A percentile compares a stretch with the other conserved stretches of the same genome.
phyloP scores from a whole-genome alignment of 1,140 invertebrate species.

The Nymphalis io region DNA sequence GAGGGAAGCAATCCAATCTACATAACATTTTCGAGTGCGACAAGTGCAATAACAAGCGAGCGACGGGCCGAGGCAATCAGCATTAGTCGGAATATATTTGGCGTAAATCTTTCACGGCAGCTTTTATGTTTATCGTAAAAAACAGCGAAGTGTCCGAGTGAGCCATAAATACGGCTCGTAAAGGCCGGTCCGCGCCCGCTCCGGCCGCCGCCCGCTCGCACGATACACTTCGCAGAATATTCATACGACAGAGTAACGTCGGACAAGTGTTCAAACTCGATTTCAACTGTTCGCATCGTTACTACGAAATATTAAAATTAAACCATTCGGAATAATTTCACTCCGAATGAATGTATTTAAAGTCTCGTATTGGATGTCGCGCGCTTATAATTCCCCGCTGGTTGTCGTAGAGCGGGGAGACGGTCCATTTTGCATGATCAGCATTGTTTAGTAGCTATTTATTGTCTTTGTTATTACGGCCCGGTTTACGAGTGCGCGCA shows the following conservation, averaged over 20 bases:
- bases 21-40: slow-evolving; percentile 30
- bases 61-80: slow-evolving; percentile 59
- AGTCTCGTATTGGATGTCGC: neutral
- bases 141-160: slow-evolving; percentile 68
- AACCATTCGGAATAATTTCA: neutral
- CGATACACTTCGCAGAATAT: slow-evolving; percentile 9
- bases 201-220: slow-evolving; percentile 25
- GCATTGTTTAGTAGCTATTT: slow-evolving; percentile 51
- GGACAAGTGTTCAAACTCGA: too few relatives aligned
- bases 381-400: neutral
- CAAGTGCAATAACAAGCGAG: slow-evolving; percentile 53
- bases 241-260: too few relatives aligned
- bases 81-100: slow-evolving; percentile 77
- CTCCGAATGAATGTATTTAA: neutral
- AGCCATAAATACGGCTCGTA: slow-evolving; percentile 74
- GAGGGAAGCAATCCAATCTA: slow-evolving; percentile 35
- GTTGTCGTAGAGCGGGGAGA: neutral
- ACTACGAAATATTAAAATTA: neutral
- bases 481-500: slow-evolving; percentile 12
- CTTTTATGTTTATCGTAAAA: slow-evolving; percentile 79
- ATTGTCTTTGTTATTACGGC: slow-evolving; percentile 41
- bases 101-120: slow-evolving; percentile 75
- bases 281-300: too few relatives aligned
- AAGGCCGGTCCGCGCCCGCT: slow-evolving; percentile 41
- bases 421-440: slow-evolving; percentile 57